Conservation (phyloP, 2,888 invertebrate genomes). For the Hypena proboscidalis region DNA sequence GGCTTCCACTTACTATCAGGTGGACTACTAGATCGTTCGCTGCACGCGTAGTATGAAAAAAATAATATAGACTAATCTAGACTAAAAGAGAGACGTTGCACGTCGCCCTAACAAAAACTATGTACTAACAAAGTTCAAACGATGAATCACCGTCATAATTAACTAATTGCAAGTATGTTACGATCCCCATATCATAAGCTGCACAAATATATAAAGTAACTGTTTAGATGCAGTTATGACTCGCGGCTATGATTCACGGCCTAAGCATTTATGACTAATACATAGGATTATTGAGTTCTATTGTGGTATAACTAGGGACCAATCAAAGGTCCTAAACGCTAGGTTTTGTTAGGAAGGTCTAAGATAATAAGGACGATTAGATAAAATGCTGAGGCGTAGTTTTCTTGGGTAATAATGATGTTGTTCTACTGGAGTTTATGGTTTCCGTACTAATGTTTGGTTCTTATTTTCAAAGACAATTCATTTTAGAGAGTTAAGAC, state of each 20-base stretch:
- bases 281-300: background rate
- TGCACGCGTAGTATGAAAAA: no score
- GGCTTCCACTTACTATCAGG: no score
- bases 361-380: background rate
- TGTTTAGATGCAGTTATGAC: constrained; percentile 2
- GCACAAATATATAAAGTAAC: background rate
- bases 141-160: no score
- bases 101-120: no score
- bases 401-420: background rate
- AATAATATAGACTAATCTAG: no score
- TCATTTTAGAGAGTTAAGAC: no score
- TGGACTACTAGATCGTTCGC: no score
- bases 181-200: background rate
- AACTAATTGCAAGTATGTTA: no score
- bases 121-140: no score
- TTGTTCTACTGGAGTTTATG: background rate
- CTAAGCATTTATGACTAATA: background rate
- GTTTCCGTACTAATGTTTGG: no score
- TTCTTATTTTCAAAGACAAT: no score
- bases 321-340: background rate
- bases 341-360: background rate
- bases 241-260: background rate
- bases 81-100: no score
- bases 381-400: background rate
- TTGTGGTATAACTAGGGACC: background rate